Evolutionary conservation across 2,888 invertebrate genomes (phyloP).

Genomic region (Onchidella celtica): DNA sequence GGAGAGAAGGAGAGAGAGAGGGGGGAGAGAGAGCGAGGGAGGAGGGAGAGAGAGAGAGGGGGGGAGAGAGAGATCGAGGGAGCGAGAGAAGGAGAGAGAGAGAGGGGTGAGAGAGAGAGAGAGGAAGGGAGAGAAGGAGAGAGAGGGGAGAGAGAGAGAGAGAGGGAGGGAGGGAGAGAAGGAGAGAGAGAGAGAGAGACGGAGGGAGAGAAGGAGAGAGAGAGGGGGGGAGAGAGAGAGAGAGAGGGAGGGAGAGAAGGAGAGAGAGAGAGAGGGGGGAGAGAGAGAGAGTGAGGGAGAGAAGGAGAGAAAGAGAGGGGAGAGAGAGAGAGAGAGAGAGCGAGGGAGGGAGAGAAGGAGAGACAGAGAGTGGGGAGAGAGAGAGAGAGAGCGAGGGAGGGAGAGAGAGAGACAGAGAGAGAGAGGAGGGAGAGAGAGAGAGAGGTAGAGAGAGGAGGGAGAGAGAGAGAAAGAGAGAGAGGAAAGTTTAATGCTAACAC

Average conservation of each 20-base stretch:
- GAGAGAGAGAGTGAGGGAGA: background rate
- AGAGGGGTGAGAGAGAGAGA: background rate
- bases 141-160: background rate
- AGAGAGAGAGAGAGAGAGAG: background rate
- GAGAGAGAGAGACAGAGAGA: background rate
- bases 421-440: background rate
- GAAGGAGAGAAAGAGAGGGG: background rate
- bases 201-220: background rate
- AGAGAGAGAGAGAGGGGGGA: background rate
- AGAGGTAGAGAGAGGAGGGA: background rate
- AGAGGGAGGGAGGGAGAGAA: background rate
- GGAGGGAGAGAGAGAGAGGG: background rate
- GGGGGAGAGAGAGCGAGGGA: background rate
- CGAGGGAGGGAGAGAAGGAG: background rate
- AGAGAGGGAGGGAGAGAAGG: background rate
- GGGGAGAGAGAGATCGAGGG: background rate
- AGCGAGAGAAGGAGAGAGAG: background rate
- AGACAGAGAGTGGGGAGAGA: background rate
- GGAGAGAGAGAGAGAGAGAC: background rate
- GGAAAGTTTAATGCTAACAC: too few relatives aligned
- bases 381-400: background rate
- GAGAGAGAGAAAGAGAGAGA: background rate
- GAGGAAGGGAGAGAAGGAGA: background rate
- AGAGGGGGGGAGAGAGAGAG: background rate
- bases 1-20: background rate